phyloP scores from a whole-genome alignment of 2,113 vertebrate genomes.

The Vidua chalybeata region DNA sequence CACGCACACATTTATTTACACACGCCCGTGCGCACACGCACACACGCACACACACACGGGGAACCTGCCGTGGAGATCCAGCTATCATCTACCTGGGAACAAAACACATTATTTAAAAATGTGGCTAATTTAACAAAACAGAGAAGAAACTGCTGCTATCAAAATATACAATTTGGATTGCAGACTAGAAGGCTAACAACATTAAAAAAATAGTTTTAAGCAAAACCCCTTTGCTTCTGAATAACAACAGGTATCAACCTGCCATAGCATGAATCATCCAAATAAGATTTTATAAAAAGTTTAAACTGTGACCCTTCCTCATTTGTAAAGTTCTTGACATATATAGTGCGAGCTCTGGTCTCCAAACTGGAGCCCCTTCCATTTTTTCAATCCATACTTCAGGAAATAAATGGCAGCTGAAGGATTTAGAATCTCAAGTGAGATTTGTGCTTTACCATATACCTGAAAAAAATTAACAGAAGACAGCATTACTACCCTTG shows the following conservation, averaged over 20 bases:
- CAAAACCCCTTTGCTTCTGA: slow-evolving; percentile 79
- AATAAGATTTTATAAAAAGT: slow-evolving; percentile 75
- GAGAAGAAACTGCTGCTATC: slow-evolving; percentile 82
- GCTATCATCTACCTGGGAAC: slow-evolving; percentile 73
- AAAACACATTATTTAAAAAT: slow-evolving; percentile 73
- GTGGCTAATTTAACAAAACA: slow-evolving; percentile 80
- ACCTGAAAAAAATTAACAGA: slow-evolving; percentile 75
- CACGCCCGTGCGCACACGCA: slow-evolving; percentile 49
- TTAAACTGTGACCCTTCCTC: slow-evolving; percentile 68
- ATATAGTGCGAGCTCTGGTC: slow-evolving; percentile 67
- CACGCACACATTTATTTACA: slow-evolving; percentile 60
- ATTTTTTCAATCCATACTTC: slow-evolving; percentile 71
- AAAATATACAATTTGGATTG: slow-evolving; percentile 88
- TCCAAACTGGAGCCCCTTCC: slow-evolving; percentile 65
- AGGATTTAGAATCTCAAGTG: slow-evolving; percentile 93
- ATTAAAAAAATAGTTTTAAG: slow-evolving; percentile 86
- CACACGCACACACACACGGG: slow-evolving; percentile 51
- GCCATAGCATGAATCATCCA: slow-evolving; percentile 72
- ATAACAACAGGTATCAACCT: slow-evolving; percentile 69
- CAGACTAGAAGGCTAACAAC: slow-evolving; percentile 82
- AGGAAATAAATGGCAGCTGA: slow-evolving; percentile 69
- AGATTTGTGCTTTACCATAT: slow-evolving; percentile 99
- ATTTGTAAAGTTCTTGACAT: slow-evolving; percentile 71
- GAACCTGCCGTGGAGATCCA: slow-evolving; percentile 63
- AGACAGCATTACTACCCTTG: neutral